Evolutionary conservation across 2,888 invertebrate genomes (phyloP), one percentile per base, ranked within the genome.

Genomic region (Campoplex nolae): DNA sequence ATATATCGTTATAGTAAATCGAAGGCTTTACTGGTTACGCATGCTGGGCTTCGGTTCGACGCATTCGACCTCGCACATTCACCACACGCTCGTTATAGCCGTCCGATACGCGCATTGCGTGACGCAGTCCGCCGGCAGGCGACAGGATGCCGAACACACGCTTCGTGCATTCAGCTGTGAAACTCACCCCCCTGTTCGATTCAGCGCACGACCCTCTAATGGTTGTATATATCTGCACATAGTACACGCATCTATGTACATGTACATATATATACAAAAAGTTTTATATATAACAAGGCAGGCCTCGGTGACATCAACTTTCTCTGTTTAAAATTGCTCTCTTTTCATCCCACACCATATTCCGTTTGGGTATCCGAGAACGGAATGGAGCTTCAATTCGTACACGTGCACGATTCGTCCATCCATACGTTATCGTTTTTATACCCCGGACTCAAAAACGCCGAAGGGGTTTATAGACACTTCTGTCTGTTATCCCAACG

Each of bases 81-180:
- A 86, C 84, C 87, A 84, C 89, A 89, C 88, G 89, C 91, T 91
- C 88, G 90, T 92, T 91, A 90, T 86, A 90, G 87, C 88, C 84
- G 79, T 84, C 88, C 88, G 88, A 90, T 91, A 91, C 83, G 77
- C 28, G 90, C 90, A 88, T 91, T 90, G 91, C 91, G 92, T 92
- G 92, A 91, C 91, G 90, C 89, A 89, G 87, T 75, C 88, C 88
- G 88, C 88, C 89, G 87, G 87, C 85, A 88, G 90, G 90, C 91
- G 91, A 92, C 91, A 90, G 91, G 90, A 90, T 91, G 91, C 90
- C 90, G 88, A 90, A 91, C 90, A 89, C 91, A 89, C 90, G 90
- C 89, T 83, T 86, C 88, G 89, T 89, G 90, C 90, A 90, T 90
- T 90, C 91, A 90, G 88, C 91, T 90, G 90, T 90, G 91, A 91